Base-by-base conservation (phyloP, 2,797 vertebrate species). In the Poecilia gillii region DNA sequence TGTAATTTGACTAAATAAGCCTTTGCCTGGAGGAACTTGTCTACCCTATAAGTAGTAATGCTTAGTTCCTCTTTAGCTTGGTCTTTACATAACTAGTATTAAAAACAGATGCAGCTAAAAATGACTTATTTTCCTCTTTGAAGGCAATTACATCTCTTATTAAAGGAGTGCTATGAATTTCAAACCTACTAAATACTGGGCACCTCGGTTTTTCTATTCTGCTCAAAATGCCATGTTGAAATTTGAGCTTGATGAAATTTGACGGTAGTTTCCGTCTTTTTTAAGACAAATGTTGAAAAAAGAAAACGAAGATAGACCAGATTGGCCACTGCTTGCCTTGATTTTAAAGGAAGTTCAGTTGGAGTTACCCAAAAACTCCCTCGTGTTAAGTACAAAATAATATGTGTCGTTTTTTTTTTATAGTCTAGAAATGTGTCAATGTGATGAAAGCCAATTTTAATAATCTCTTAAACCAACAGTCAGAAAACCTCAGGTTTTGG, bases 81-180 rank as follows among this genome's bases (percentile, higher is more conserved):
- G 75, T 75, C 77, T 85, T 84, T 75, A 72, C 33, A 73, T 71
- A 83, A 85, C 46, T 76, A n/a, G 53, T 55, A 74, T 82, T 73
- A 73, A 85, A 79, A 28, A 71, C 13, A 62, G 11, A 12, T 12
- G 47, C 1, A 13, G 62, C 59, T 28, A 47, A 3, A 53, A 53
- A 28, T 23, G 3, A 39, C 64, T 41, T 41, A 31, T 62, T 62
- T 62, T 62, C 2, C 31, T 31, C 28, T 33, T 31, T 14, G 28
- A 62, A 62, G 2, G 33, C 14, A 33, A 33, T 16, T 6, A 16
- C 57, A 28, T 7, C 6, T 8, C 36, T 68, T 23, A 68, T 68
- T 39, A 41, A 68, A 11, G 7, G 28, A 33, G 14, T 62, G 28
- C 28, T 18, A 18, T 12, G 16, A 28, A 31, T 62, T 31, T 31